A percentile compares a stretch with the other conserved stretches of the same genome.
These are phyloP conservation scores for Sclerurus mexicanus DNA, from an alignment of 2,113 vertebrate species.

Conservation along the genomic window DNA sequence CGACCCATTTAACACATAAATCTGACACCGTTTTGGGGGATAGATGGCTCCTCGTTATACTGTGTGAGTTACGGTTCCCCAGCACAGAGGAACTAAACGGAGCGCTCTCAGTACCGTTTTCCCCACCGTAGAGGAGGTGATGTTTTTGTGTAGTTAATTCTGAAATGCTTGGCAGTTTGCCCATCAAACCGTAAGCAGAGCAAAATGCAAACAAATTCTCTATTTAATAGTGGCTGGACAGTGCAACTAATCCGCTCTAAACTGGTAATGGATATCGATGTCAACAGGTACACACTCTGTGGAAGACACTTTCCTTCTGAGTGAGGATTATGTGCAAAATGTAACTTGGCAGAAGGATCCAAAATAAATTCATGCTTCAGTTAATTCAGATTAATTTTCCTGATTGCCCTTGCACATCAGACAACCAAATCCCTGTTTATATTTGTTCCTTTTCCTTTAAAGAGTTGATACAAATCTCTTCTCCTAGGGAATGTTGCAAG, in stretches of 20 bases:
- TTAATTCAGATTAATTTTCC: slow-evolving; percentile 59
- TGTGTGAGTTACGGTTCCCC: fast-evolving
- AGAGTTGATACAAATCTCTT: neutral
- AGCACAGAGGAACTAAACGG: neutral
- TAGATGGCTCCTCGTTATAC: neutral
- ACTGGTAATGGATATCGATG: slow-evolving; percentile 16
- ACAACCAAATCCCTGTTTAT: neutral
- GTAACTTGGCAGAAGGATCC: slow-evolving; percentile 48
- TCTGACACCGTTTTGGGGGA: fast-evolving
- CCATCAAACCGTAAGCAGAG: neutral
- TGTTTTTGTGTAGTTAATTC: neutral
- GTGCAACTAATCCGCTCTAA: slow-evolving; percentile 23
- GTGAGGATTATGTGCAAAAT: slow-evolving; percentile 51
- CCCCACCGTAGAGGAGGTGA: neutral
- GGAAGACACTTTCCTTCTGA: slow-evolving; percentile 36
- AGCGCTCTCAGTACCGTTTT: neutral
- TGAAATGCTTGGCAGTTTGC: slow-evolving; percentile 44
- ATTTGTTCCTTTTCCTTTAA: slow-evolving; percentile 13
- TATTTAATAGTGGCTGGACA: slow-evolving; percentile 12
- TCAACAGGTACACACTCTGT: slow-evolving; percentile 44
- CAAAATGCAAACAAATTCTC: slow-evolving; percentile 20
- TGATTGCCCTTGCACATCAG: slow-evolving; percentile 1
- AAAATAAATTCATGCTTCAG: slow-evolving; percentile 51
- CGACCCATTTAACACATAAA: neutral
- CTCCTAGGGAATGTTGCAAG: neutral